Evolutionary conservation across 2,113 vertebrate genomes (phyloP).

Genomic region (Apistogramma diplotaenia): DNA sequence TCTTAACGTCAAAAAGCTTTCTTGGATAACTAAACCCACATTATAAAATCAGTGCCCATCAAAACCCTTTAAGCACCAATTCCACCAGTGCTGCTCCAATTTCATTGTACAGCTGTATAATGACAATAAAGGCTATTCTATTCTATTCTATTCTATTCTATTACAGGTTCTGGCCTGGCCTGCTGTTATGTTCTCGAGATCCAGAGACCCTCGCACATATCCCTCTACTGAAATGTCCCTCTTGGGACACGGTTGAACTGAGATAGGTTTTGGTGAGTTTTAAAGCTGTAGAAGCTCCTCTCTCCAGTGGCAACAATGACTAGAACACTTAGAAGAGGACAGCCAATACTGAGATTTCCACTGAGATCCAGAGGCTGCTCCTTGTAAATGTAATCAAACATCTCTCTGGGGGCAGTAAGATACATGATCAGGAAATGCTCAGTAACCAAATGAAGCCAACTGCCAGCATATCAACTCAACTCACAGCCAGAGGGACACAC

Average conservation of each 20-base stretch:
- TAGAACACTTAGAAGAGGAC: not conserved
- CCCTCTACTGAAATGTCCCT: not conserved
- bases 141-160: too few relatives aligned
- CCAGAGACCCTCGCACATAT: not conserved
- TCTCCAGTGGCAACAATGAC: not conserved
- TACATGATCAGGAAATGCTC: not conserved
- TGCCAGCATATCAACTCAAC: not conserved
- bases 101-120: too few relatives aligned
- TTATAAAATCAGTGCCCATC: too few relatives aligned
- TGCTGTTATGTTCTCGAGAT: not conserved
- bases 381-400: not conserved
- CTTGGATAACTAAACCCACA: not conserved
- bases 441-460: not conserved
- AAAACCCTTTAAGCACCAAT: not conserved
- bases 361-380: not conserved
- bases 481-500: not conserved
- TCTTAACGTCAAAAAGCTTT: not conserved
- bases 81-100: too few relatives aligned
- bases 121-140: too few relatives aligned
- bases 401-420: not conserved
- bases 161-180: not conserved
- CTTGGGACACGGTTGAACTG: not conserved
- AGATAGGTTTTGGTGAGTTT: not conserved
- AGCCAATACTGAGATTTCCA: not conserved
- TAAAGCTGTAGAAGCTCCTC: not conserved